Percentiles rank a stretch among this genome's conserved stretches.
These are phyloP conservation scores for Bubo bubo DNA, from an alignment of 2,113 vertebrate species.

Conservation along the genomic window DNA sequence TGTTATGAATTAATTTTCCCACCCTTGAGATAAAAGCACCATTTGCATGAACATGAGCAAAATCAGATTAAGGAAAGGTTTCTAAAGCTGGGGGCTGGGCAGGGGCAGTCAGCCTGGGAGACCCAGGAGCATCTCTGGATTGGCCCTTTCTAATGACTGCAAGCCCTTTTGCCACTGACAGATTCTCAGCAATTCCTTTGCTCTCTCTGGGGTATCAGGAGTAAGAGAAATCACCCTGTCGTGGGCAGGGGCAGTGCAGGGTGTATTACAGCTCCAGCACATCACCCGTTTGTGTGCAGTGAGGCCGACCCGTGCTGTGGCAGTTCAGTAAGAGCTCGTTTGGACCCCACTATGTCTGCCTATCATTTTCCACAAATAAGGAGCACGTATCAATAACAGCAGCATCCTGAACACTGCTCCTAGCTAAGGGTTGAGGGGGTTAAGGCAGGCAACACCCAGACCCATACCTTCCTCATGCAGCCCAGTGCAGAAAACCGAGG, in stretches of 20 bases:
- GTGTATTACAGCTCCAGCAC: background rate
- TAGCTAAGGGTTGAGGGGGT: background rate
- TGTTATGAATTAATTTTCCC: background rate
- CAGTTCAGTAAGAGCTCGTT: background rate
- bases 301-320: fast-evolving
- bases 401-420: background rate
- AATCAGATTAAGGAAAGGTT: background rate
- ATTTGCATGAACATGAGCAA: background rate
- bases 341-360: fast-evolving
- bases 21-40: background rate
- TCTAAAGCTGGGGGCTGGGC: background rate
- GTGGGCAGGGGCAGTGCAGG: background rate
- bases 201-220: background rate
- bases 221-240: background rate
- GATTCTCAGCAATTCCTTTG: background rate
- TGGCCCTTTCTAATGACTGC: fast-evolving
- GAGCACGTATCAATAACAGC: fast-evolving
- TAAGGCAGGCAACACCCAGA: background rate
- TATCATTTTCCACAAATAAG: too few relatives aligned
- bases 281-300: fast-evolving
- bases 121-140: fast-evolving
- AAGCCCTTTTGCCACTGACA: background rate
- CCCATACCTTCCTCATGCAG: background rate
- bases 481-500: background rate
- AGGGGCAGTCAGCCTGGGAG: background rate